Conservation (phyloP, 2,888 invertebrate species). For the Ornithoptera priamus region DNA sequence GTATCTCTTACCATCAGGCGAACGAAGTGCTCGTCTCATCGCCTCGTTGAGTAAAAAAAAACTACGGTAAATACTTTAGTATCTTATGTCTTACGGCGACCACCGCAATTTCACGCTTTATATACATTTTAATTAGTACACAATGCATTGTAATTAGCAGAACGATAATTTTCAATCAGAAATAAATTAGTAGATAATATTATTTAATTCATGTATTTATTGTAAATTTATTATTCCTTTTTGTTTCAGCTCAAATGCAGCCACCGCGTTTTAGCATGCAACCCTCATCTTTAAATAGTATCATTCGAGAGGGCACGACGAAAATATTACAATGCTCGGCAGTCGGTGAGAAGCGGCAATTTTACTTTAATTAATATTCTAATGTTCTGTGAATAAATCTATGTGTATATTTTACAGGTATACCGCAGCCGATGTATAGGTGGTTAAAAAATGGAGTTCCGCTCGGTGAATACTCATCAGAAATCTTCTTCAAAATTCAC, state of each 20-base stretch:
- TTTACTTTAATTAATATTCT: neutral
- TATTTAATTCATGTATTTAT: neutral
- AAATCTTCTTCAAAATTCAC: conserved; percentile 90
- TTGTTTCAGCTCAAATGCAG: conserved; percentile 81
- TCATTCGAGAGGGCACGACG: conserved; percentile 91
- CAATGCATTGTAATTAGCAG: no score
- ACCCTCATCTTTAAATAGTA: conserved; percentile 91
- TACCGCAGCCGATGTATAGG: conserved; percentile 94
- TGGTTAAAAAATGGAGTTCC: conserved; percentile 94
- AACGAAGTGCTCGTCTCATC: no score
- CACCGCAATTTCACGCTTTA: no score
- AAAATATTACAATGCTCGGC: conserved; percentile 97
- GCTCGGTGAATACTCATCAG: conserved; percentile 89
- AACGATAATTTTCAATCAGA: no score
- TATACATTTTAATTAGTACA: no score
- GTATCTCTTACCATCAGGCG: no score
- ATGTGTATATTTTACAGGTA: conserved; percentile 80
- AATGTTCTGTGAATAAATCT: neutral
- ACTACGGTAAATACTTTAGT: no score
- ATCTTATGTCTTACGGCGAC: no score
- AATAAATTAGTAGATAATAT: neutral
- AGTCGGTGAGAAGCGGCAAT: conserved; percentile 82
- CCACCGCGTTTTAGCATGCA: conserved; percentile 93
- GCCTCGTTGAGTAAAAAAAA: no score
- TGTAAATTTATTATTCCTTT: conserved; percentile 27